Conservation (phyloP, 1,140 invertebrate species). For the Drosophila watanabei region DNA sequence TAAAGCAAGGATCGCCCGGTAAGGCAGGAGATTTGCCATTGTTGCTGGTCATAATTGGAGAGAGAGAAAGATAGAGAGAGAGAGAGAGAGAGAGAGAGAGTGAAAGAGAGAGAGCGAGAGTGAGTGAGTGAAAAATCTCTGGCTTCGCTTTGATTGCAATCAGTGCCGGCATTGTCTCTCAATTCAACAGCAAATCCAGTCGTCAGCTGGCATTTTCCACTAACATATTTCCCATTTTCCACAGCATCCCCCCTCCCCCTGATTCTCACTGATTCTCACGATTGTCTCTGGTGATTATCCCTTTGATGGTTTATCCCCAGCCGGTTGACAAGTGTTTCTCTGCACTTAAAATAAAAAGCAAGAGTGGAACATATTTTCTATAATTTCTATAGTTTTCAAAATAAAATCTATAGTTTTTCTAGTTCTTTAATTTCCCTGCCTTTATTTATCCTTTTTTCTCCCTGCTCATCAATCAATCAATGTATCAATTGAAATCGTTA, state of each 20-base stretch:
- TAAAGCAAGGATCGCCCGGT: conserved; percentile 17
- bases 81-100: no score
- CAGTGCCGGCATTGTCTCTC: conserved; percentile 23
- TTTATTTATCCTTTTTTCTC: not conserved
- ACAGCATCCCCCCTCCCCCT: no score
- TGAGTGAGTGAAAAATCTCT: conserved; percentile 17
- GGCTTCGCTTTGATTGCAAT: conserved; percentile 42
- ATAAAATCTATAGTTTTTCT: no score
- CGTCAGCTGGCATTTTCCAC: not conserved
- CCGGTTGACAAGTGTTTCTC: not conserved
- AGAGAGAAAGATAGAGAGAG: not conserved
- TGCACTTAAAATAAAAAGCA: no score
- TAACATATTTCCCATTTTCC: not conserved
- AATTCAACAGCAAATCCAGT: conserved; percentile 7
- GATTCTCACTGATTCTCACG: not conserved
- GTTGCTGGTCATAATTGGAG: conserved; percentile 36
- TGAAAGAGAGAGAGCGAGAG: not conserved
- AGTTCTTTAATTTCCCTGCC: not conserved
- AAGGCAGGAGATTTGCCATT: conserved; percentile 19
- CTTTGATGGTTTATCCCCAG: not conserved
- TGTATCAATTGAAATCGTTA: conserved; percentile 46
- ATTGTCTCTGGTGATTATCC: conserved; percentile 40
- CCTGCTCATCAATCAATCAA: conserved; percentile 36
- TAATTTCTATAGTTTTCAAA: no score
- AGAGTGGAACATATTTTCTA: no score